A percentile compares a stretch with the other conserved stretches of the same genome.
These are phyloP conservation scores for Tenualosa ilisha DNA, from an alignment of 2,797 vertebrate species.

Conservation along the genomic window DNA sequence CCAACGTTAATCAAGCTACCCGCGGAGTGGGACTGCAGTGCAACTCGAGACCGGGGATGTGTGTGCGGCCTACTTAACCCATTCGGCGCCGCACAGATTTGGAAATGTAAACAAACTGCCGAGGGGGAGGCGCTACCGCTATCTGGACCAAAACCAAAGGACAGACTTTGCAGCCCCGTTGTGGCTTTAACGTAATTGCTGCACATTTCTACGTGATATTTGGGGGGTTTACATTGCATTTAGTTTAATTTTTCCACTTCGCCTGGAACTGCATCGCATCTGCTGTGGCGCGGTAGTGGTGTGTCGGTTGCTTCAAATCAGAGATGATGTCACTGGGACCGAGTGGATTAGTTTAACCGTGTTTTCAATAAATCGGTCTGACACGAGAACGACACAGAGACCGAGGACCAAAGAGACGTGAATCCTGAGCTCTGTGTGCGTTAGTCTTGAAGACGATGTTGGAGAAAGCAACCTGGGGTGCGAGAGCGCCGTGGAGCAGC, in stretches of 20 bases:
- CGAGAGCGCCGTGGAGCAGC: neutral
- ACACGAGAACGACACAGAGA: neutral
- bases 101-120: constrained; percentile 81
- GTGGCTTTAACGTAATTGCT: constrained; percentile 24
- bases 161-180: constrained; percentile 41
- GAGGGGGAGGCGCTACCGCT: constrained; percentile 70
- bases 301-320: neutral
- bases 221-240: neutral
- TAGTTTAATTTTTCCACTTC: neutral
- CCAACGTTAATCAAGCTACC: neutral
- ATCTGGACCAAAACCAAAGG: constrained; percentile 72
- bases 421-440: neutral
- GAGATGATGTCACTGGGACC: neutral
- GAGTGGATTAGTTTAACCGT: neutral
- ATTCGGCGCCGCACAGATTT: constrained; percentile 59
- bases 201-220: neutral
- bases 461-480: neutral
- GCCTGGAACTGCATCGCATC: neutral
- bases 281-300: neutral
- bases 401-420: neutral
- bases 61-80: constrained; percentile 76
- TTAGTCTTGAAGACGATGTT: neutral
- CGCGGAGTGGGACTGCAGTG: constrained; percentile 59
- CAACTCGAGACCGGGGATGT: constrained; percentile 73
- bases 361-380: neutral